Evolutionary conservation across 2,797 vertebrate genomes (phyloP).

Genomic region (Sebastes cheni): DNA sequence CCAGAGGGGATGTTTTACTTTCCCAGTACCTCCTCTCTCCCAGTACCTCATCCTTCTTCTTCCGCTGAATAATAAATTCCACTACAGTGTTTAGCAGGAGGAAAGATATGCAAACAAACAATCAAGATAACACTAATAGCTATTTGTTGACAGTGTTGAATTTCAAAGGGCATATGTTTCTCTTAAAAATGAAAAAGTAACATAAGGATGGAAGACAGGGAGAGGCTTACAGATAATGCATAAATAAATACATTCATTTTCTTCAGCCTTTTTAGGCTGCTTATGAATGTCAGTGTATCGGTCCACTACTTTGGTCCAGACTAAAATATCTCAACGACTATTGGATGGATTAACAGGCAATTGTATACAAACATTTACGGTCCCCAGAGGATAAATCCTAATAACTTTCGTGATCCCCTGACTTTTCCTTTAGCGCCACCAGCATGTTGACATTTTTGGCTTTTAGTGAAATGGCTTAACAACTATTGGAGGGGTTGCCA

Average conservation of each 20-base stretch:
- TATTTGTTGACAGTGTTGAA: background rate
- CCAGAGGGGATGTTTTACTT: constrained; percentile 20
- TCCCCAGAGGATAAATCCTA: background rate
- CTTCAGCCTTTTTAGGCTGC: background rate
- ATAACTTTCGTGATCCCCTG: background rate
- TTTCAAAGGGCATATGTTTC: background rate
- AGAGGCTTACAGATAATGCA: background rate
- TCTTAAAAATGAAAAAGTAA: background rate
- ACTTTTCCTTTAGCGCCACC: background rate
- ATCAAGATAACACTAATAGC: background rate
- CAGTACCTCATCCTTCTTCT: background rate
- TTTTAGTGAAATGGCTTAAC: background rate
- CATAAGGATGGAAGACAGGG: background rate
- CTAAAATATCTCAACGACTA: background rate
- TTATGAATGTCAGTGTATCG: background rate
- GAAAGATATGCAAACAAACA: background rate
- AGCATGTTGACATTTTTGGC: background rate
- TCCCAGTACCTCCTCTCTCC: background rate
- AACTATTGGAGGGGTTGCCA: background rate
- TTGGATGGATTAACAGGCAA: background rate
- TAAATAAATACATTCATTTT: background rate
- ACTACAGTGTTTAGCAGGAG: background rate
- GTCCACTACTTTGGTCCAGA: background rate
- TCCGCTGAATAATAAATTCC: background rate
- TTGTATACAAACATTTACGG: background rate